Conservation (phyloP, 2,888 invertebrate genomes). For the Megastigmus dorsalis region DNA sequence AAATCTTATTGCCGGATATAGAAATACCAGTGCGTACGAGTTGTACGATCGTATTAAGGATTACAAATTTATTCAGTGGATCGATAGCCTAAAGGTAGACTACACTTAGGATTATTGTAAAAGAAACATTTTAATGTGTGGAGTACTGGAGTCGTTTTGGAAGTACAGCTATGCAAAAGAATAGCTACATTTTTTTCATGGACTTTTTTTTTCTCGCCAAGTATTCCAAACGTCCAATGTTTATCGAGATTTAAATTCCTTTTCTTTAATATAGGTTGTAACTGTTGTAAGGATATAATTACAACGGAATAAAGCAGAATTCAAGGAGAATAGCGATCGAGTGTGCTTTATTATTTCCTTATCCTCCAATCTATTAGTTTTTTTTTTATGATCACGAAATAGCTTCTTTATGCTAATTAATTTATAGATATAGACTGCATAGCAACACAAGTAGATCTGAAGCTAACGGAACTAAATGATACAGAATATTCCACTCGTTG, state of each 20-base stretch:
- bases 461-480: no score
- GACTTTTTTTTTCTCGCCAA: neutral
- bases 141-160: neutral
- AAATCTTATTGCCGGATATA: no score
- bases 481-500: no score
- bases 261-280: slow-evolving; percentile 1
- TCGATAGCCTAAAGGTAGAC: neutral
- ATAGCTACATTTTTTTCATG: slow-evolving; percentile 14
- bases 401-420: no score
- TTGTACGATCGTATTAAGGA: no score
- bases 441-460: no score
- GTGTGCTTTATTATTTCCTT: neutral
- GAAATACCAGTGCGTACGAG: no score
- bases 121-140: neutral
- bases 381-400: no score
- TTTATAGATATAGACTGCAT: no score
- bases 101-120: neutral
- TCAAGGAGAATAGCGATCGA: neutral
- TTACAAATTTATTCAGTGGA: neutral
- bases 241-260: neutral
- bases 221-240: neutral
- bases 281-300: neutral
- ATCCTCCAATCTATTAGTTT: neutral
- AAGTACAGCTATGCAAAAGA: neutral
- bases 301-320: slow-evolving; percentile 3